These are phyloP conservation scores for Altica lythri DNA, from an alignment of 2,888 invertebrate genomes.

Conservation along the genomic window DNA sequence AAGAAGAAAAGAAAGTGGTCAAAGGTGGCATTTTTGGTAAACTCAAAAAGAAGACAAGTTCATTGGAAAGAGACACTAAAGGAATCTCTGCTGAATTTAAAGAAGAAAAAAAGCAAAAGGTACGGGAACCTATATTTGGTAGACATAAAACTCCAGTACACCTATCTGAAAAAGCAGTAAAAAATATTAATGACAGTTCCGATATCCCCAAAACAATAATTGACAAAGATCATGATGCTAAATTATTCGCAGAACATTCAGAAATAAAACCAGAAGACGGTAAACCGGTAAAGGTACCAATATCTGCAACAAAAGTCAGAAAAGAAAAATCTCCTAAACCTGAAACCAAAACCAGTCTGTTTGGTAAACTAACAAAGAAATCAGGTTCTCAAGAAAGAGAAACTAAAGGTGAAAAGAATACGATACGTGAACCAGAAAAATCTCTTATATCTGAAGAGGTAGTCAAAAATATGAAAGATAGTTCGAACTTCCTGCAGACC, in stretches of 20 bases:
- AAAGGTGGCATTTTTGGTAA: conserved; percentile 22
- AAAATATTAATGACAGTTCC: conserved; percentile 35
- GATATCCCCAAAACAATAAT: conserved; percentile 32
- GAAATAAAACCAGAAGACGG: not conserved
- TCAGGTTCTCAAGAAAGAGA: conserved; percentile 9
- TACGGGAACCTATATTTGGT: conserved; percentile 2
- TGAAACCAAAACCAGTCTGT: conserved; percentile 3
- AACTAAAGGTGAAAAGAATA: not conserved
- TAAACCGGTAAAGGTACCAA: too few species aligned
- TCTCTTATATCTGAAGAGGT: conserved; percentile 30
- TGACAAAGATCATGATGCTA: conserved; percentile 25
- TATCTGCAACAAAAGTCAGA: too few species aligned
- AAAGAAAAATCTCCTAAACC: too few species aligned
- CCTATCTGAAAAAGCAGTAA: conserved; percentile 32
- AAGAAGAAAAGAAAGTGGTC: conserved; percentile 19
- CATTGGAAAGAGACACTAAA: conserved; percentile 22
- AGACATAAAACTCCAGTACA: conserved; percentile 1
- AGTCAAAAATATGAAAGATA: conserved; percentile 34
- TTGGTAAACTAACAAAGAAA: conserved; percentile 24
- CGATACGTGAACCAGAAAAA: not conserved
- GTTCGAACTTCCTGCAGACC: conserved; percentile 35
- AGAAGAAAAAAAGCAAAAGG: conserved; percentile 4
- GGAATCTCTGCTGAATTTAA: too few species aligned
- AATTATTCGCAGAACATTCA: conserved; percentile 11
- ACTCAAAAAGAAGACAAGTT: conserved; percentile 25